Evolutionary conservation across 64 coral and sea anemone species (phyloP), one percentile per base, ranked within the genome.

Genomic region (Stylophora pistillata): DNA sequence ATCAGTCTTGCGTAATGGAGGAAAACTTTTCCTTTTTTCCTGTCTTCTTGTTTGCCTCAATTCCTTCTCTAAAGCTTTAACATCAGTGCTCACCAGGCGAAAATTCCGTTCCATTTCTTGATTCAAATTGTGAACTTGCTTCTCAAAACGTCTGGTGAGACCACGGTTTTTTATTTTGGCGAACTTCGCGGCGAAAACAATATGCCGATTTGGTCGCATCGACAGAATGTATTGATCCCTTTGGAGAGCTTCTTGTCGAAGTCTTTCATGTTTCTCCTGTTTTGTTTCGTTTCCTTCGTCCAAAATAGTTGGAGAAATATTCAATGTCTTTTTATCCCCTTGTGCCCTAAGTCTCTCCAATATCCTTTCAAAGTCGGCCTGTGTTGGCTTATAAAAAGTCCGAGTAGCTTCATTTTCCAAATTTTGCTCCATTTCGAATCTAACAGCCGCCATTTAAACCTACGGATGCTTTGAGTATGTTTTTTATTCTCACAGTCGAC

Each of bases 141-240:
- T 89, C 18, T 72, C 29, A 32, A 57, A 80, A 25, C 27, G 15
- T 30, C 58, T 89, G 4, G 52, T 37, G 0, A 89, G 76, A 66
- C 88, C 63, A 13, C 58, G 53, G 62, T 89, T 81, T 89, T 89
- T 89, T 29, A 79, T 89, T 80, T 89, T 79, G 41, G 88, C 88
- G 64, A 55, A 78, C 72, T 89, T 89, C 13, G 78, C 88, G 16
- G 88, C 88, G 53, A 89, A 89, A 17, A 79, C 88, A 71, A 81
- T 23, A 72, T 89, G 76, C 80, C 78, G 78, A 25, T 89, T 89
- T 13, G 88, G 76, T 72, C 88, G 52, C 11, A 72, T 71, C 12
- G 57, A 79, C 20, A 89, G 72, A 58, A 89, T 55, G 23, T 89
- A 73, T 23, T 78, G 76, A 34, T 89, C 77, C 30, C 88, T 53